Evolutionary conservation across 2,113 vertebrate genomes (phyloP).

Genomic region (Perca fluviatilis): DNA sequence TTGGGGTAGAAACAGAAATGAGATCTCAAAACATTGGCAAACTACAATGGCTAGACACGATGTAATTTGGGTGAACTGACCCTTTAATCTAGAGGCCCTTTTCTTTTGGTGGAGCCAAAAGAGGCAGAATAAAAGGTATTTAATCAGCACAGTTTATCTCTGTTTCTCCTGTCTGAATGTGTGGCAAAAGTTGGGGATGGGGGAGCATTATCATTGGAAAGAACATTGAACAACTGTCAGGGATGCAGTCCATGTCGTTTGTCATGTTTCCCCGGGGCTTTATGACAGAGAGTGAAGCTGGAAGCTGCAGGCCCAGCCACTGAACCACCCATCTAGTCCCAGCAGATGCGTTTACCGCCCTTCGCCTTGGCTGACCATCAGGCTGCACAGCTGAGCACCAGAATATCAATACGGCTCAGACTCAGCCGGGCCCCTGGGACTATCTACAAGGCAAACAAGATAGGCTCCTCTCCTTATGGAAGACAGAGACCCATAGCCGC

Average conservation of each 20-base stretch:
- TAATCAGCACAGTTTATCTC: slow-evolving; percentile 57
- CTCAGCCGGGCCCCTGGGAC: slow-evolving; percentile 70
- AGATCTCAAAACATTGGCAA: not conserved
- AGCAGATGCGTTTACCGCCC: slow-evolving; percentile 69
- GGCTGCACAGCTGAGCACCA: slow-evolving; percentile 79
- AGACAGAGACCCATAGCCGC: slow-evolving; percentile 42
- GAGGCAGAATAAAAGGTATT: slow-evolving; percentile 29
- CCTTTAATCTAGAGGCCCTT: not conserved
- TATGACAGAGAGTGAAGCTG: slow-evolving; percentile 67
- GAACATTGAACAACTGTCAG: slow-evolving; percentile 81
- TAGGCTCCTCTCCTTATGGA: slow-evolving; percentile 57
- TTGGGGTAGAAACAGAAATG: not conserved
- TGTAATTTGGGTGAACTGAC: slow-evolving; percentile 10
- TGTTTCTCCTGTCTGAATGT: slow-evolving; percentile 38
- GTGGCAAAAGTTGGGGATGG: slow-evolving; percentile 28
- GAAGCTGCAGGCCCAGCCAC: slow-evolving; percentile 54
- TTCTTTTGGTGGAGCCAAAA: slow-evolving; percentile 6
- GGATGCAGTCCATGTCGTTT: slow-evolving; percentile 74
- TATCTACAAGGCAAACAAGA: slow-evolving; percentile 71
- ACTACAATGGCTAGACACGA: not conserved
- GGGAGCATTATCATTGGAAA: slow-evolving; percentile 69
- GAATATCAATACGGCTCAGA: slow-evolving; percentile 79
- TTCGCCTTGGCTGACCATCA: slow-evolving; percentile 70
- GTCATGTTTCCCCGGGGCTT: slow-evolving; percentile 79
- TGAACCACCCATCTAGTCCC: slow-evolving; percentile 73